Base-by-base conservation (phyloP, 2,113 vertebrate genomes). In the Anhinga rufa region DNA sequence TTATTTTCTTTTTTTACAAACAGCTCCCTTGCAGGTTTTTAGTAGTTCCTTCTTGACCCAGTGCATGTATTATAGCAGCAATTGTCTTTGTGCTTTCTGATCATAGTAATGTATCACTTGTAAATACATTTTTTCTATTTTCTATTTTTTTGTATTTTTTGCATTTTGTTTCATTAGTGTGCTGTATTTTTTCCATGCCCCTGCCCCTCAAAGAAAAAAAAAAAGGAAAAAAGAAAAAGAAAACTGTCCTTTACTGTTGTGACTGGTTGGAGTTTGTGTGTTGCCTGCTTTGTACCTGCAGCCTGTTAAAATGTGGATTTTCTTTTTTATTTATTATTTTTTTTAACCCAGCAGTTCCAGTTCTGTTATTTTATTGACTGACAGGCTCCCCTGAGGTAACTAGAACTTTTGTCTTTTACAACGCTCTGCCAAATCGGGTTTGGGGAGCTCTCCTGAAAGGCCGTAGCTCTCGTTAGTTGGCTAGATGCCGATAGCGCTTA, bases 111-210 rank as follows among this genome's bases (percentile, higher is more conserved):
- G 98, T 98, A 98, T 98, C 96, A 97, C 98, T 97, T 98, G 98
- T 98, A 98, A 98, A 98, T 98, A 98, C 98, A 98, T 98, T 98
- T 98, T 98, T 98, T 98, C 98, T 98, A 98, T 98, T 98, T 98
- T 98, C 97, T 98, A 97, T 98, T 97, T 98, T 98, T 97, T 97
- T 97, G 92, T 98, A 97, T 98, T 98, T 98, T 98, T 98, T 95
- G 97, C 98, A 97, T 98, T 98, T 97, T 96, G 97, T 98, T 98
- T 97, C 97, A 98, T 98, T 98, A 97, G 98, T 98, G 98, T 98
- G 97, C 98, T 98, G 98, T 98, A 98, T 97, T 97, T 96, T 96
- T 95, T 97, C 97, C 98, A 97, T 96, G 97, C 96, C 97, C 97
- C 94, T 94, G 89, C 94, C 97, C 98, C 92, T 97, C 90, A 87